A percentile compares a stretch with the other conserved stretches of the same genome.
phyloP scores from a whole-genome alignment of 2,888 invertebrate species.

The Euplagia quadripunctaria region DNA sequence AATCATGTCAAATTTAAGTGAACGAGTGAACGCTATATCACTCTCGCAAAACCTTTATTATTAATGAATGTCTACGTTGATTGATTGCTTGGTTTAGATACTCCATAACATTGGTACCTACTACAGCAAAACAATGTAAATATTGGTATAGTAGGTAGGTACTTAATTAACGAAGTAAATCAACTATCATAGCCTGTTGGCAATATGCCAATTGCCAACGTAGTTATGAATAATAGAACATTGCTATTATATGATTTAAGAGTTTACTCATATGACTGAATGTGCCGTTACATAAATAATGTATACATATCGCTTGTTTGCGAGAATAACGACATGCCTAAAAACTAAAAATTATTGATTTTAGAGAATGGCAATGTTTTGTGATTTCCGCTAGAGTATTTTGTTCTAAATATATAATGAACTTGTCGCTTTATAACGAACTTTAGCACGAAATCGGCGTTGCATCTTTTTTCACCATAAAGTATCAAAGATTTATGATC shows the following conservation, averaged over 20 bases:
- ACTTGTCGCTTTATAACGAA: too few relatives aligned
- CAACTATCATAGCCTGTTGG: conserved; percentile 1
- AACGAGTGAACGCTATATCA: background rate
- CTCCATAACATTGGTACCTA: background rate
- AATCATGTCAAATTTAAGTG: background rate
- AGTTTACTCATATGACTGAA: background rate
- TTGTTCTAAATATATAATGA: too few relatives aligned
- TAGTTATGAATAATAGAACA: background rate
- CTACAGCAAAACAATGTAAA: background rate
- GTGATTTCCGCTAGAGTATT: too few relatives aligned
- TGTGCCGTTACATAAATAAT: background rate
- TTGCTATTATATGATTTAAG: background rate
- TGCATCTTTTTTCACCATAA: too few relatives aligned
- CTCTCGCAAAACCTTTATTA: conserved; percentile 17
- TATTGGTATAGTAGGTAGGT: conserved; percentile 2
- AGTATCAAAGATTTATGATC: too few relatives aligned
- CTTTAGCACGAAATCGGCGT: too few relatives aligned
- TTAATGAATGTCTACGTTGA: conserved; percentile 19
- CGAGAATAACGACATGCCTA: too few relatives aligned
- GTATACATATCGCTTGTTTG: too few relatives aligned
- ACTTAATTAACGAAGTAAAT: background rate
- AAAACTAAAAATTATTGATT: too few relatives aligned
- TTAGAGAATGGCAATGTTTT: too few relatives aligned
- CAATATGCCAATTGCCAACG: conserved; percentile 5
- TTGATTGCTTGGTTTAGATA: conserved; percentile 20